A percentile compares a stretch with the other conserved stretches of the same genome.
These are phyloP conservation scores for Nothobranchius kuhntae DNA, from an alignment of 2,113 vertebrate species.

Conservation along the genomic window DNA sequence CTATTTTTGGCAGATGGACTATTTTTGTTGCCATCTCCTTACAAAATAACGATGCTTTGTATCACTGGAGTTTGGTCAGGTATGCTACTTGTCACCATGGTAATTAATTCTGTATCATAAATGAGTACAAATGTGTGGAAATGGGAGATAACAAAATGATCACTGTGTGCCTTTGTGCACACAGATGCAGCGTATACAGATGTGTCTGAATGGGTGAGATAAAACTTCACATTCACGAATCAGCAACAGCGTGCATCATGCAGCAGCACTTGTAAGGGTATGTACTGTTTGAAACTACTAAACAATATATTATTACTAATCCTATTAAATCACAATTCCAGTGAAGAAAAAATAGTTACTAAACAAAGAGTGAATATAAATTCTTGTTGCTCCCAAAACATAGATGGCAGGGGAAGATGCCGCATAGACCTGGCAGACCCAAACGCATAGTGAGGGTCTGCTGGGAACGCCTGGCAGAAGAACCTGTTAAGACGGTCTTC, in stretches of 20 bases:
- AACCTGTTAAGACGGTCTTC: too few relatives aligned
- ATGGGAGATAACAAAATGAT: slow-evolving; percentile 42
- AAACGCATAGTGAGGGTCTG: too few relatives aligned
- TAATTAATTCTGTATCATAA: slow-evolving; percentile 56
- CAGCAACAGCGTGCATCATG: not conserved
- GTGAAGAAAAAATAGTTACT: too few relatives aligned
- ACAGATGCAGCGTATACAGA: slow-evolving; percentile 8
- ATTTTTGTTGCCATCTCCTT: slow-evolving; percentile 44
- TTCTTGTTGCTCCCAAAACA: too few relatives aligned
- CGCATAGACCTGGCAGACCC: too few relatives aligned
- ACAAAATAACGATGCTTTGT: slow-evolving; percentile 42
- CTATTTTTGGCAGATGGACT: slow-evolving; percentile 51
- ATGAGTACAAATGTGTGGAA: slow-evolving; percentile 56
- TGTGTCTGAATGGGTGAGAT: slow-evolving; percentile 39
- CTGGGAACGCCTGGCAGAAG: too few relatives aligned
- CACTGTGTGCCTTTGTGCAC: not conserved
- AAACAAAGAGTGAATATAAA: too few relatives aligned
- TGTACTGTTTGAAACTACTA: too few relatives aligned
- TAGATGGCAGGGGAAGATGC: too few relatives aligned
- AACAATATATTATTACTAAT: too few relatives aligned
- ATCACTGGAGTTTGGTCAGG: slow-evolving; percentile 3
- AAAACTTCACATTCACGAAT: slow-evolving; percentile 28
- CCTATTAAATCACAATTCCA: too few relatives aligned
- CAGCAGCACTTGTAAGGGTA: not conserved
- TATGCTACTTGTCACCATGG: slow-evolving; percentile 34